Percentiles rank a stretch among this genome's conserved stretches.
These are phyloP conservation scores for Neuroscelio doddi DNA, from an alignment of 2,888 invertebrate species.

Conservation along the genomic window DNA sequence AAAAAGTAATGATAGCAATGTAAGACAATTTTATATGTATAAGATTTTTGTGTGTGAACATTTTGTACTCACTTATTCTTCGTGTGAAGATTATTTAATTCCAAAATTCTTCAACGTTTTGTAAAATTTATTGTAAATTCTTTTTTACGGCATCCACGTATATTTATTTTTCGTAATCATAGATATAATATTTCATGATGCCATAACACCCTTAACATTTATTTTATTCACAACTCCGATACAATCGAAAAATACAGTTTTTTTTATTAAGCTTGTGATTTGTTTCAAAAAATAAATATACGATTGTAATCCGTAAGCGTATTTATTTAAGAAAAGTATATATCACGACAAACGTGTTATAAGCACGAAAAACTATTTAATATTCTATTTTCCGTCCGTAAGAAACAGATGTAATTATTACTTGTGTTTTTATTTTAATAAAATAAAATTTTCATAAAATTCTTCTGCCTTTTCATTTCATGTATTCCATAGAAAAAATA, in stretches of 20 bases:
- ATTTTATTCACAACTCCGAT: no score
- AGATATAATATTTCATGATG: conserved; percentile 3
- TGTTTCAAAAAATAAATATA: no score
- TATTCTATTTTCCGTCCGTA: conserved; percentile 37
- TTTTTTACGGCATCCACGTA: neutral
- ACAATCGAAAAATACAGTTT: no score
- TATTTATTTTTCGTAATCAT: neutral
- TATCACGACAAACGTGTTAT: neutral
- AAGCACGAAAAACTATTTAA: conserved; percentile 16
- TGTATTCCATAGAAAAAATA: no score
- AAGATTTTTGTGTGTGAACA: no score
- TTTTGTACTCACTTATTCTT: no score
- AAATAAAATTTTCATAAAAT: conserved; percentile 29
- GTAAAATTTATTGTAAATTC: no score
- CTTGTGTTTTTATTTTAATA: conserved; percentile 48
- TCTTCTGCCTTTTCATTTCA: no score
- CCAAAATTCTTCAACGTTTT: no score
- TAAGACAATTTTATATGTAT: neutral
- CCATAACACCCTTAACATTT: conserved; percentile 1
- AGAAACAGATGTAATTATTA: conserved; percentile 20
- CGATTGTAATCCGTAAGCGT: neutral
- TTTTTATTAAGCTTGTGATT: no score
- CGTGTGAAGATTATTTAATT: no score
- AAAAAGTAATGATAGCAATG: conserved; percentile 4
- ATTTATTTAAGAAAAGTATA: neutral